Evolutionary conservation across 2,113 vertebrate species (phyloP).

Genomic region (Benitochromis conjunctus): DNA sequence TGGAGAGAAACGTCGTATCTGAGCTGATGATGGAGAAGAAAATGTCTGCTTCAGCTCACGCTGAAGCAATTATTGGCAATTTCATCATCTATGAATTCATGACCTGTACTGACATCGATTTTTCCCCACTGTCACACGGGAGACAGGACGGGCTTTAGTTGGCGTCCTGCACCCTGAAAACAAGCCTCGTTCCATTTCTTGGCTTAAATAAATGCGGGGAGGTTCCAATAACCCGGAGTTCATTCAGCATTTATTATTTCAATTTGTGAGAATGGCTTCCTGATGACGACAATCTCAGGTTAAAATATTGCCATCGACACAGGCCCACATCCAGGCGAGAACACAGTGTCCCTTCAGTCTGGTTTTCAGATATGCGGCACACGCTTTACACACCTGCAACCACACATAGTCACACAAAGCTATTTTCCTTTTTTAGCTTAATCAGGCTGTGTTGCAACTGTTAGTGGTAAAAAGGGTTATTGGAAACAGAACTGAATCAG

Average conservation of each 20-base stretch:
- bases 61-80: constrained; percentile 37
- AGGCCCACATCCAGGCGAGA: neutral
- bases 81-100: constrained; percentile 35
- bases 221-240: neutral
- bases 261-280: neutral
- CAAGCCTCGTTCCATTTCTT: neutral
- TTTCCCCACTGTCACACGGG: constrained; percentile 2
- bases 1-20: neutral
- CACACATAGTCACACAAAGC: neutral
- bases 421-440: neutral
- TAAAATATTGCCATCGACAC: neutral
- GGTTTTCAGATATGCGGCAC: neutral
- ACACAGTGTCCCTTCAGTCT: neutral
- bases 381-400: neutral
- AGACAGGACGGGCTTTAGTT: constrained; percentile 7
- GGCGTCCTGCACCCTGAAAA: neutral
- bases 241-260: constrained; percentile 15
- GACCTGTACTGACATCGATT: constrained; percentile 21
- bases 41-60: neutral
- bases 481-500: neutral
- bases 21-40: constrained; percentile 3
- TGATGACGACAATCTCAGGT: neutral
- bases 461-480: neutral
- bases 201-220: neutral
- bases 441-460: neutral